Percentiles rank a stretch among this genome's conserved stretches.
Evolutionary conservation across 2,113 vertebrate genomes (phyloP).

Genomic region (Colius striatus): DNA sequence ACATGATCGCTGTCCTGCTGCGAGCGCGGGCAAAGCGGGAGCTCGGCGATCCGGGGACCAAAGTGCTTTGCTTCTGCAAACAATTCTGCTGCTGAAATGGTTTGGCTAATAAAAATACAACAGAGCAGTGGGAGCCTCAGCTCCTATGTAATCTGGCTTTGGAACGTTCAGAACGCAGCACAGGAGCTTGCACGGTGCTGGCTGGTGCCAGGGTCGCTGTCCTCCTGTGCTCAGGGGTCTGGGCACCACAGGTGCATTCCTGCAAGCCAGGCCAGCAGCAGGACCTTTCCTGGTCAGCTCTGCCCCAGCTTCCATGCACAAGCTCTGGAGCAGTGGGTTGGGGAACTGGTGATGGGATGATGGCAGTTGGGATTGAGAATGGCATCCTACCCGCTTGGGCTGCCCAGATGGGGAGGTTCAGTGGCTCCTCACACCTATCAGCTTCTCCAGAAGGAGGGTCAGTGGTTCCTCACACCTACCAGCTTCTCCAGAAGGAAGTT

Average conservation of each 20-base stretch:
- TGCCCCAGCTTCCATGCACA: neutral
- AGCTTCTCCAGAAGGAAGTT: neutral
- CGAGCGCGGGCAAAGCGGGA: slow-evolving; percentile 2
- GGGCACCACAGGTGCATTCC: neutral
- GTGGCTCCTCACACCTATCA: neutral
- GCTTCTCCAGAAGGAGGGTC: neutral
- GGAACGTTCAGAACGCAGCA: neutral
- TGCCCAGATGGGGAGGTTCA: neutral
- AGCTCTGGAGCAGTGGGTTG: accelerated
- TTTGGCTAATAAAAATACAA: slow-evolving; percentile 27
- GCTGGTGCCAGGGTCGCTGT: neutral
- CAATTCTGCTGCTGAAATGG: slow-evolving; percentile 33
- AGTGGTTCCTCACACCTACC: no score
- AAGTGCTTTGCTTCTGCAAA: slow-evolving; percentile 67
- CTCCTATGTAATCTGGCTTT: neutral
- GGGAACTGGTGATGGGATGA: neutral
- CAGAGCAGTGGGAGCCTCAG: neutral
- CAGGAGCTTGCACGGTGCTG: accelerated
- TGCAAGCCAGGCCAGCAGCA: neutral
- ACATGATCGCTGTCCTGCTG: slow-evolving; percentile 25
- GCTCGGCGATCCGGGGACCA: slow-evolving; percentile 14
- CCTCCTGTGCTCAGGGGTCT: neutral
- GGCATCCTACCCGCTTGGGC: neutral
- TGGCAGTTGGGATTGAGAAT: neutral
- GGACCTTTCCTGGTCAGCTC: neutral